Evolutionary conservation across 2,113 vertebrate species (phyloP).

Genomic region (Myocastor coypus): DNA sequence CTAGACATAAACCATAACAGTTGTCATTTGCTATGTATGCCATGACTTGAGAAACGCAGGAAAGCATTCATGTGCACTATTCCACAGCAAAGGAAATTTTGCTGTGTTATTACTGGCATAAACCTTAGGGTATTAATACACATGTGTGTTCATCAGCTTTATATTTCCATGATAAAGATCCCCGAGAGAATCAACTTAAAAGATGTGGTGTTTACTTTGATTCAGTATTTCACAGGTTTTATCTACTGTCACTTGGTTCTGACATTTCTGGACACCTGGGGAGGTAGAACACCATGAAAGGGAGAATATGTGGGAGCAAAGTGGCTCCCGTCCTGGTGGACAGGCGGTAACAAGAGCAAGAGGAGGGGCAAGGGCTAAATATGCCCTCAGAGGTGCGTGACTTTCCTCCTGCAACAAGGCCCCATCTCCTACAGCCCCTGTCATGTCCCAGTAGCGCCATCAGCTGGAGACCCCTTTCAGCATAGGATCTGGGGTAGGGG

Average conservation of each 20-base stretch:
- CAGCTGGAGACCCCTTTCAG: neutral
- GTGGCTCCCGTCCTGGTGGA: neutral
- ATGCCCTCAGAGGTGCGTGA: neutral
- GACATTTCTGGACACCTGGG: neutral
- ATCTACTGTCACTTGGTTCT: neutral
- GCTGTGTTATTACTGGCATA: too few relatives aligned
- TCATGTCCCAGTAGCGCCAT: neutral
- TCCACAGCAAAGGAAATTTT: neutral
- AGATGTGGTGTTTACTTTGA: neutral
- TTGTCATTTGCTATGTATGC: neutral
- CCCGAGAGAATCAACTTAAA: neutral
- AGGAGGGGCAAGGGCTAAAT: neutral
- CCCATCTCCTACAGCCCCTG: neutral
- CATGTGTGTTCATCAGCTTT: neutral
- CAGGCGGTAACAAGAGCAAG: neutral
- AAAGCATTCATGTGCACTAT: fast-evolving
- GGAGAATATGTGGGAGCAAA: neutral
- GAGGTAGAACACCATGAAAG: neutral
- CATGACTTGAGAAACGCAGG: fast-evolving
- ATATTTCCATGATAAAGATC: neutral
- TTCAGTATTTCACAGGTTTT: neutral
- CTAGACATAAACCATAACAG: too few relatives aligned
- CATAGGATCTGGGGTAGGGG: neutral
- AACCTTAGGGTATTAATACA: neutral
- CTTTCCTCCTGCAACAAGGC: neutral